Percentiles rank a stretch among this genome's conserved stretches.
These are phyloP conservation scores for Caenorhabditis briggsae DNA, from an alignment of 1,140 invertebrate species.

Conservation along the genomic window DNA sequence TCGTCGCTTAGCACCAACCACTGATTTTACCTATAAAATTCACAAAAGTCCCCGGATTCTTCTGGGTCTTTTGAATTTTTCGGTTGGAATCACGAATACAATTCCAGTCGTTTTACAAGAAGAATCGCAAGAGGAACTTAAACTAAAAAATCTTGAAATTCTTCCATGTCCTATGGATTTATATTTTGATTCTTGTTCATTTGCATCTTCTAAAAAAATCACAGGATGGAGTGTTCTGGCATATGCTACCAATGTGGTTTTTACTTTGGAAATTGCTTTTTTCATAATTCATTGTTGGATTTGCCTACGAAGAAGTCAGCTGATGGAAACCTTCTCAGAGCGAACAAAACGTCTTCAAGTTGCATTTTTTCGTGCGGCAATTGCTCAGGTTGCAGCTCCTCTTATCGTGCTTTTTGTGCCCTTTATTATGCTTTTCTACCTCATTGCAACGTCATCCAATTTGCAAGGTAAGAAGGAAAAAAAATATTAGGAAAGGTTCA, in stretches of 20 bases:
- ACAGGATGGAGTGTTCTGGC: conserved; percentile 28
- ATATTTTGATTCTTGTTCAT: conserved; percentile 29
- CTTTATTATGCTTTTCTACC: conserved; percentile 17
- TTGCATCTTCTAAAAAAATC: conserved; percentile 9
- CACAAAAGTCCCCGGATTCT: conserved; percentile 32
- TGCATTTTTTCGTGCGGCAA: conserved; percentile 1
- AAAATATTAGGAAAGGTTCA: too few species aligned
- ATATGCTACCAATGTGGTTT: background rate
- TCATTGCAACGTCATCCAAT: background rate
- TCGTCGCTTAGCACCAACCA: background rate
- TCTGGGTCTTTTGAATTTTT: conserved; percentile 22
- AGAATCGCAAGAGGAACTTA: background rate
- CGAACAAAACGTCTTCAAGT: conserved; percentile 4
- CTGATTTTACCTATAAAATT: conserved; percentile 22
- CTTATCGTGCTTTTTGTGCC: conserved; percentile 5
- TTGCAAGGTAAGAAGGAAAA: background rate
- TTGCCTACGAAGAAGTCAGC: conserved; percentile 6
- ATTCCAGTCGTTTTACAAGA: conserved; percentile 33
- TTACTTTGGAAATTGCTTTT: conserved; percentile 22
- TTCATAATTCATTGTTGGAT: background rate
- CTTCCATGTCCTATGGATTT: conserved; percentile 22
- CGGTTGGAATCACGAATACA: background rate
- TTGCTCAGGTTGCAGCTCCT: conserved; percentile 17
- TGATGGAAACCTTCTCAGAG: background rate
- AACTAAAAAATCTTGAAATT: conserved; percentile 4